These are phyloP conservation scores for Meriones unguiculatus DNA, from an alignment of 2,113 vertebrate genomes.

Conservation along the genomic window DNA sequence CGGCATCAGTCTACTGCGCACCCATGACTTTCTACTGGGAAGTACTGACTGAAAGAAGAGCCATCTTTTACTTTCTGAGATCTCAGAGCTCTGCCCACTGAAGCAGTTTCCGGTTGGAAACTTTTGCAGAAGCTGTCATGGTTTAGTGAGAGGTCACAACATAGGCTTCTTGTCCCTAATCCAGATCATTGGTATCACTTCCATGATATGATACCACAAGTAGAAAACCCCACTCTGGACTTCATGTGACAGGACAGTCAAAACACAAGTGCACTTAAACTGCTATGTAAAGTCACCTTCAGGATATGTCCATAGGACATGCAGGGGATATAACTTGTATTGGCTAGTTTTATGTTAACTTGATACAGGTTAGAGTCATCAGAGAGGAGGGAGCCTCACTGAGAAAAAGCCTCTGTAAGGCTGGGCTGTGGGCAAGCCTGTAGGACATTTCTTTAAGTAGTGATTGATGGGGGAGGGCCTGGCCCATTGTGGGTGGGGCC, in stretches of 20 bases:
- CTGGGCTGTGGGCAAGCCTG: not conserved
- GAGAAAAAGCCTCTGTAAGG: not conserved
- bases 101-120: not conserved
- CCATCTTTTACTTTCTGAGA: not conserved
- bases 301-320: not conserved
- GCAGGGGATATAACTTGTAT: not conserved
- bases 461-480: not conserved
- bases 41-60: not conserved
- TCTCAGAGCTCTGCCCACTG: not conserved
- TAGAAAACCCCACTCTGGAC: not conserved
- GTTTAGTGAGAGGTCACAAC: not conserved
- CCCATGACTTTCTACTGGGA: not conserved
- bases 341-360: not conserved
- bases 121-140: not conserved
- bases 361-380: not conserved
- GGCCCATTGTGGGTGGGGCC: not conserved
- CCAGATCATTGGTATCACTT: not conserved
- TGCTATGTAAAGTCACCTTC: not conserved
- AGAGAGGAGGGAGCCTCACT: not conserved
- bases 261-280: not conserved
- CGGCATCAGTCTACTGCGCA: constrained; percentile 54
- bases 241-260: not conserved
- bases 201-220: not conserved
- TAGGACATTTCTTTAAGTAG: not conserved
- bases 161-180: not conserved